phyloP scores from a whole-genome alignment of 2,113 vertebrate species.

The Hylia prasina region DNA sequence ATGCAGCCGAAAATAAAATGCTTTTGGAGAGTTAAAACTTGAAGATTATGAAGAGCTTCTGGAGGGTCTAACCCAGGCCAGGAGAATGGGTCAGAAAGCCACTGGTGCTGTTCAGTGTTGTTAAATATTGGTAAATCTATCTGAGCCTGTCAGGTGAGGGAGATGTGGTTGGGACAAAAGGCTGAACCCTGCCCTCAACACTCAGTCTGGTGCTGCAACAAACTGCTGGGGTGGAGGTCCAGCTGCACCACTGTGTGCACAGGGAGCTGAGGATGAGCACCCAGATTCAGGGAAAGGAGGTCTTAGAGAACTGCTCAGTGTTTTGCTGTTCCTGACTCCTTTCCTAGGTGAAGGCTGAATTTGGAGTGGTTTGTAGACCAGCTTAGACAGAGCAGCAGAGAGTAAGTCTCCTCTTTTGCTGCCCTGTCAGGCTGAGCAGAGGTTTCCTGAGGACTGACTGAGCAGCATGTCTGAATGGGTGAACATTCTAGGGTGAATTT shows the following conservation, averaged over 20 bases:
- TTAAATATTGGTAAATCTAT: background rate
- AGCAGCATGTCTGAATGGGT: background rate
- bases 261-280: background rate
- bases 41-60: background rate
- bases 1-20: background rate
- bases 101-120: background rate
- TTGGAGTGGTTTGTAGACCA: background rate
- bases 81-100: background rate
- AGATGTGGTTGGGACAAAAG: background rate
- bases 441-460: background rate
- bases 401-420: background rate
- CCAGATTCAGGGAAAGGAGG: background rate
- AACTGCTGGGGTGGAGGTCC: background rate
- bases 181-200: background rate
- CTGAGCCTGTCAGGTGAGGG: background rate
- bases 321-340: background rate
- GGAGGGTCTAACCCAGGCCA: background rate
- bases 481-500: background rate
- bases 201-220: background rate
- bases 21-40: background rate
- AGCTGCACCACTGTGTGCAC: background rate
- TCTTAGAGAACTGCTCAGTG: rapidly evolving
- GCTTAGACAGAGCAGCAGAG: background rate
- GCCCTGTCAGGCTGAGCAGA: background rate
- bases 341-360: background rate